Evolutionary conservation across 2,113 vertebrate species (phyloP).

Genomic region (Stercorarius parasiticus): DNA sequence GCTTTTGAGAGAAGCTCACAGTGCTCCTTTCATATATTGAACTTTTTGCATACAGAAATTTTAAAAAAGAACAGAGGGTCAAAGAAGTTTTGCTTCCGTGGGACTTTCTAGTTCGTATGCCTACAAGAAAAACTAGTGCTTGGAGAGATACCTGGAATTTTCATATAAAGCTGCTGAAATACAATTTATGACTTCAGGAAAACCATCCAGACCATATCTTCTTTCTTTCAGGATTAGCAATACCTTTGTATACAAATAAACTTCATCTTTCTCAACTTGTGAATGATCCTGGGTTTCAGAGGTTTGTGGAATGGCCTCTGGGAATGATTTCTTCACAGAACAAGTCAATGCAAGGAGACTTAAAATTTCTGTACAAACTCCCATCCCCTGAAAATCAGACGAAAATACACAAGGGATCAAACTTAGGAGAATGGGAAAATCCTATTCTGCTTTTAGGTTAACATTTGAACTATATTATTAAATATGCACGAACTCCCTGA

Average conservation of each 20-base stretch:
- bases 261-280: neutral
- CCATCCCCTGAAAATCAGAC: neutral
- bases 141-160: neutral
- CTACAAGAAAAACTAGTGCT: neutral
- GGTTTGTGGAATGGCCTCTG: neutral
- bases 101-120: neutral
- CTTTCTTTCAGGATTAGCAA: neutral
- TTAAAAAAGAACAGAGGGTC: neutral
- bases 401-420: neutral
- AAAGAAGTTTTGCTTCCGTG: neutral
- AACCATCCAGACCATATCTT: neutral
- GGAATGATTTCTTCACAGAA: neutral
- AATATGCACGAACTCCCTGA: neutral
- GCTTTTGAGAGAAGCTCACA: neutral
- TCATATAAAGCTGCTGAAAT: neutral
- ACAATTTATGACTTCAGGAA: neutral
- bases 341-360: neutral
- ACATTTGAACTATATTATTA: constrained; percentile 19
- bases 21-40: neutral
- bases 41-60: neutral
- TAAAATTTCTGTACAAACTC: neutral
- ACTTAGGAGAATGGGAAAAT: neutral
- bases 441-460: neutral
- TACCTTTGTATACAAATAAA: neutral
- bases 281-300: neutral